These are phyloP conservation scores for Epinephelus lanceolatus DNA, from an alignment of 2,113 vertebrate species.

Conservation along the genomic window DNA sequence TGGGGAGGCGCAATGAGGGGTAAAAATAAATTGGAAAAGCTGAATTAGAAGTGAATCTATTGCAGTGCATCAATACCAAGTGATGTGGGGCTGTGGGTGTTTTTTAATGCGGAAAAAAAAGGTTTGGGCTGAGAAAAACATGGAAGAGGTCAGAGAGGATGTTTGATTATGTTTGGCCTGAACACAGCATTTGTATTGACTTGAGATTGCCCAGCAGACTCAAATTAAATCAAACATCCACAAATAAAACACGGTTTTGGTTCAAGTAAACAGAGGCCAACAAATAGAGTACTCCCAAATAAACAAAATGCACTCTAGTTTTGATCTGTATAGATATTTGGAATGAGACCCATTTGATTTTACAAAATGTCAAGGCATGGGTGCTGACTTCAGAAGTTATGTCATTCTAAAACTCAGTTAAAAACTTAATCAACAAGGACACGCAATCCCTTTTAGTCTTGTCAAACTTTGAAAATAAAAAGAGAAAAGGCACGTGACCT, in stretches of 20 bases:
- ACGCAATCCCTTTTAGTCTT: not conserved
- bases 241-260: slow-evolving; percentile 44
- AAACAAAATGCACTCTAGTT: slow-evolving; percentile 29
- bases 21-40: slow-evolving; percentile 40
- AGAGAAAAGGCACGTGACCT: no score
- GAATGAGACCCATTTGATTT: not conserved
- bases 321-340: slow-evolving; percentile 16
- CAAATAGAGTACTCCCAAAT: slow-evolving; percentile 36
- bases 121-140: slow-evolving; percentile 17
- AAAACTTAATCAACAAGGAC: not conserved
- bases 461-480: not conserved
- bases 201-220: slow-evolving; percentile 46
- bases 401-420: not conserved
- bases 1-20: slow-evolving; percentile 14
- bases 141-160: slow-evolving; percentile 18
- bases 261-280: slow-evolving; percentile 21
- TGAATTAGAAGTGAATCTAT: slow-evolving; percentile 50
- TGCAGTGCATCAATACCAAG: slow-evolving; percentile 30
- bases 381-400: slow-evolving; percentile 12
- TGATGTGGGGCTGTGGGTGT: slow-evolving; percentile 7
- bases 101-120: slow-evolving; percentile 19
- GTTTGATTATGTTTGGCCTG: slow-evolving; percentile 51
- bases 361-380: not conserved
- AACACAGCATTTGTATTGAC: slow-evolving; percentile 29
- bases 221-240: slow-evolving; percentile 46